phyloP scores from a whole-genome alignment of 2,113 vertebrate genomes.

The Salminus brasiliensis region DNA sequence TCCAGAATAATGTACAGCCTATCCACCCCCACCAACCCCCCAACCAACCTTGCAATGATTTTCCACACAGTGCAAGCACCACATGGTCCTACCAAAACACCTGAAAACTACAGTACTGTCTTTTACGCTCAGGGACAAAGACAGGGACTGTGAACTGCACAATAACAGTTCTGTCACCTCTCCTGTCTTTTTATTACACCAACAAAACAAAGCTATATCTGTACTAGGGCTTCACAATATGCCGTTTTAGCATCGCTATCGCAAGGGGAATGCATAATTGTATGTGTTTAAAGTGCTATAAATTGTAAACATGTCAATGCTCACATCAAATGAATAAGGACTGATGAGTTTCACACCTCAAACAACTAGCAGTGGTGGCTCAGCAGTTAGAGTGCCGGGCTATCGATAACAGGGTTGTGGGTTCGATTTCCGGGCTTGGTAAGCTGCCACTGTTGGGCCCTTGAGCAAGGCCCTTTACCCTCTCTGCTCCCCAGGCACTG shows the following conservation, averaged over 20 bases:
- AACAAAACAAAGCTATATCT: not conserved
- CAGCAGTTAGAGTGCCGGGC: too few species aligned
- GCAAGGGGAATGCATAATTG: too few species aligned
- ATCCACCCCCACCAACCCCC: not conserved
- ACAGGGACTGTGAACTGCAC: not conserved
- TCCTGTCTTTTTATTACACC: too few species aligned
- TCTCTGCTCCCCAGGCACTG: too few species aligned
- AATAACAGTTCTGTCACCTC: not conserved
- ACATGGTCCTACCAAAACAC: not conserved
- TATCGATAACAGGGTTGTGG: too few species aligned
- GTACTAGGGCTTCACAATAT: too few species aligned
- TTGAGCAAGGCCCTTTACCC: too few species aligned
- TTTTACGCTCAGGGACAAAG: not conserved
- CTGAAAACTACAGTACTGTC: not conserved
- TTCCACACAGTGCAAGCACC: not conserved
- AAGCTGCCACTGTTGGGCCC: too few species aligned
- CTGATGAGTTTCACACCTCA: not conserved
- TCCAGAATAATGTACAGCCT: not conserved
- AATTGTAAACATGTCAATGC: not conserved
- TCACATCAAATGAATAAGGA: not conserved
- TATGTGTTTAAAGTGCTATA: too few species aligned
- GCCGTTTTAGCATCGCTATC: too few species aligned
- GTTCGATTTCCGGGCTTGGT: too few species aligned
- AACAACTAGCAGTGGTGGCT: too few species aligned
- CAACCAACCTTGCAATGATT: not conserved